Base-by-base conservation (phyloP, 2,113 vertebrate species). In the Solenodon paradoxus region DNA sequence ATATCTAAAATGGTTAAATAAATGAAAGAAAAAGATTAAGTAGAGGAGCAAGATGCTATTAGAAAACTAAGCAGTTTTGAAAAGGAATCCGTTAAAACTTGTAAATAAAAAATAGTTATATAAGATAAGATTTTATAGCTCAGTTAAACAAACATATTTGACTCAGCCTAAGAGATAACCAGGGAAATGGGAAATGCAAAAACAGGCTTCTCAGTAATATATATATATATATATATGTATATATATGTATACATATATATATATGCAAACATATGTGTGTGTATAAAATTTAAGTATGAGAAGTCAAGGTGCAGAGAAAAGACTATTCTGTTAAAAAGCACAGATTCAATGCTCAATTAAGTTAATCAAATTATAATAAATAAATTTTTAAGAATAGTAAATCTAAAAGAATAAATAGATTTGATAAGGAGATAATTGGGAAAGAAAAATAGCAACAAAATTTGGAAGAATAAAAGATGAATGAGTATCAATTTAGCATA, bases 1-100 rank as follows among this genome's bases (percentile, higher is more conserved):
- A 84, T 35, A 55, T 82, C 38, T 80, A 63, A 88, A 64, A 91
- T 81, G 32, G 90, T 82, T 81, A 88, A 81, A 88, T 90, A 53
- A 92, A 35, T 90, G 24, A 87, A 74, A 71, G 38, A 55, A 84
- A 64, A 40, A 69, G 30, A 47, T 15, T n/a, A 69, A 69, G n/a
- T 19, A 28, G 26, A 79, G 72, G 32, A 81, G 2, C 66, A 74
- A 88, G 28, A 61, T 53, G 71, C 3, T 80, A 47, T 83, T 28
- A 55, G 42, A 88, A 83, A 90, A 75, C 22, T 28, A 66, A 72
- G 4, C 3, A n/a, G 12, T 75, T 80, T 90, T 20, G 68, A 83
- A 90, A 83, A 88, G 1, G 6, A 92, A 75, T 95, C 75, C 61
- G 24, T 71, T 95, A 80, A 79, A 88, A 45, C 7, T 77, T 74